These are phyloP conservation scores for Lasiurus borealis DNA, from an alignment of 2,113 vertebrate species.

Conservation along the genomic window DNA sequence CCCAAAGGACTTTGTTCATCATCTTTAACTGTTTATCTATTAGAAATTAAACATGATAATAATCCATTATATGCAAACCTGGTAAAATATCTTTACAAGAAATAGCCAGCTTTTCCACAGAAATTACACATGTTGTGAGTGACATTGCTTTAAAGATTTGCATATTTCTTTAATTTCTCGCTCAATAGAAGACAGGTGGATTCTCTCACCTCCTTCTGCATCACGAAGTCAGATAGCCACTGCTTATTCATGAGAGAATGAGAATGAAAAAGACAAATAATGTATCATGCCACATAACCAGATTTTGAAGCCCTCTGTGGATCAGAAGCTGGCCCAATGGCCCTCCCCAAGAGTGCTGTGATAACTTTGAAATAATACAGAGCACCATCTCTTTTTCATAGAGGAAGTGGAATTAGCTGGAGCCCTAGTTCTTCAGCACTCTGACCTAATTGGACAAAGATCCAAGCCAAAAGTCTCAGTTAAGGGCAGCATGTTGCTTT, in stretches of 20 bases:
- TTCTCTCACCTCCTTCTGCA: background rate
- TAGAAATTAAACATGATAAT: conserved; percentile 39
- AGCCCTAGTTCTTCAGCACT: background rate
- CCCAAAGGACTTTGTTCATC: background rate
- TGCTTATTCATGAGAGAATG: background rate
- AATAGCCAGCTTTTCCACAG: conserved; percentile 19
- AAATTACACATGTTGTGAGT: background rate
- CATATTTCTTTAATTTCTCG: background rate
- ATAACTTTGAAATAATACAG: background rate
- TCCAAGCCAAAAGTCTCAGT: background rate
- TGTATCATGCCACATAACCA: background rate
- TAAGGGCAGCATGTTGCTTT: background rate
- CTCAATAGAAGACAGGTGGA: background rate
- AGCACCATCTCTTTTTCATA: background rate
- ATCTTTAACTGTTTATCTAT: conserved; percentile 10
- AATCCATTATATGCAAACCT: background rate
- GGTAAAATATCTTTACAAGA: background rate
- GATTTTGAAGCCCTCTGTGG: background rate
- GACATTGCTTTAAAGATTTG: background rate
- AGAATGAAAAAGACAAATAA: background rate
- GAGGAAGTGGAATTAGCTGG: background rate
- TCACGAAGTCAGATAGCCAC: background rate
- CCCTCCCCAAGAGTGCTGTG: background rate
- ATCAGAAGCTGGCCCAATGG: background rate
- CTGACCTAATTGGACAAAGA: background rate